Evolutionary conservation across 2,888 invertebrate genomes (phyloP).

Genomic region (Noctua janthina): DNA sequence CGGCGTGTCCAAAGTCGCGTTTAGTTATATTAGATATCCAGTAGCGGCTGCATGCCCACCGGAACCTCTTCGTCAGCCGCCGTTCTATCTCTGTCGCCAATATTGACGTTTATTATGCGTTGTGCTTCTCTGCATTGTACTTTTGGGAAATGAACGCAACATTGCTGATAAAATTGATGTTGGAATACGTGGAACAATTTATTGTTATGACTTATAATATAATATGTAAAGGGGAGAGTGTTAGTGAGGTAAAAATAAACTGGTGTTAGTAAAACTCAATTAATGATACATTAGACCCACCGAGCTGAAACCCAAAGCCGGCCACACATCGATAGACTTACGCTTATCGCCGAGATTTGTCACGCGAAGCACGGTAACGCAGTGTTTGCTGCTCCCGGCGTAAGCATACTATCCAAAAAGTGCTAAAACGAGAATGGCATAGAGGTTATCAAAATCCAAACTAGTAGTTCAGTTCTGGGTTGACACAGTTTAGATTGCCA

Average conservation of each 20-base stretch:
- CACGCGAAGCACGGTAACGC: no score
- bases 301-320: no score
- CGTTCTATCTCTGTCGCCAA: slow-evolving; percentile 15
- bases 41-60: slow-evolving; percentile 10
- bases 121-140: neutral
- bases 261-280: neutral
- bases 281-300: neutral
- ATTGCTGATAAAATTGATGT: slow-evolving; percentile 23
- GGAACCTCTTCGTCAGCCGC: slow-evolving; percentile 50
- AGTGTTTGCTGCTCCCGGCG: no score
- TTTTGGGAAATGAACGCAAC: slow-evolving; percentile 14
- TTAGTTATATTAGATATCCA: slow-evolving; percentile 3
- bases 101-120: slow-evolving; percentile 38
- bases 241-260: neutral
- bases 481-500: no score
- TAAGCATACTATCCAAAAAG: no score
- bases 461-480: no score
- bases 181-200: neutral
- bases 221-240: neutral
- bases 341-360: no score
- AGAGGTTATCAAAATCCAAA: no score
- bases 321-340: no score
- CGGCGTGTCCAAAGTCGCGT: neutral
- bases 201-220: neutral
- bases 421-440: no score